Evolutionary conservation across 2,888 invertebrate species (phyloP).

Genomic region (Cheilosia soror): DNA sequence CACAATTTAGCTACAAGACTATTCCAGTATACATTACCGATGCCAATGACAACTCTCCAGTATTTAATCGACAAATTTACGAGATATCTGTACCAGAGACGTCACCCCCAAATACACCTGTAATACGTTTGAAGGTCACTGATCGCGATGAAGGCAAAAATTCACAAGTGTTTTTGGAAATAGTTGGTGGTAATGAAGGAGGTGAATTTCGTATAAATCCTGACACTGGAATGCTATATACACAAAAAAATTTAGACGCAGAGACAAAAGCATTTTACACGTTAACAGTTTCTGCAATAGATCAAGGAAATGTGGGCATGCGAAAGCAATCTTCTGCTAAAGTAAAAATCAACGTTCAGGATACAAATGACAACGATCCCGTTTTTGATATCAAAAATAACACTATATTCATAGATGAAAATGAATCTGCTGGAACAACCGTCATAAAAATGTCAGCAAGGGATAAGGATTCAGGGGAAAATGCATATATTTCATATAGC

Average conservation of each 20-base stretch:
- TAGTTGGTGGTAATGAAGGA: conserved; percentile 96
- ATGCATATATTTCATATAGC: conserved; percentile 97
- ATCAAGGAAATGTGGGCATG: conserved; percentile 92
- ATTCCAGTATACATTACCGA: conserved; percentile 93
- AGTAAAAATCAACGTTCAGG: conserved; percentile 94
- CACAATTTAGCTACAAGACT: conserved; percentile 90
- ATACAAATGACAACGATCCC: conserved; percentile 97
- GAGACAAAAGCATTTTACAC: conserved; percentile 93
- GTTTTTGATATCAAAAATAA: conserved; percentile 90
- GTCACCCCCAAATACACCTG: conserved; percentile 94
- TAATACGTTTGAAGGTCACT: conserved; percentile 93
- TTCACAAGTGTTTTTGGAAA: conserved; percentile 93
- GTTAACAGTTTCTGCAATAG: conserved; percentile 94
- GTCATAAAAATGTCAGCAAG: conserved; percentile 93
- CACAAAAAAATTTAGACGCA: conserved; percentile 92
- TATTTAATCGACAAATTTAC: conserved; percentile 94
- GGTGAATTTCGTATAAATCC: conserved; percentile 94
- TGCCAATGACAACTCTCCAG: conserved; percentile 93
- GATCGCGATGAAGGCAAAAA: conserved; percentile 94
- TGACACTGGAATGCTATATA: conserved; percentile 94
- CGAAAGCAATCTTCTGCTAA: conserved; percentile 95
- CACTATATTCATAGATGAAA: conserved; percentile 92
- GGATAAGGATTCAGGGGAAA: conserved; percentile 96
- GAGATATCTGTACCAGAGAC: conserved; percentile 94
- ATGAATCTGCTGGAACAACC: conserved; percentile 92